Percentiles rank a stretch among this genome's conserved stretches.
phyloP scores from a whole-genome alignment of 2,888 invertebrate species.

The Rhogogaster chlorosoma region DNA sequence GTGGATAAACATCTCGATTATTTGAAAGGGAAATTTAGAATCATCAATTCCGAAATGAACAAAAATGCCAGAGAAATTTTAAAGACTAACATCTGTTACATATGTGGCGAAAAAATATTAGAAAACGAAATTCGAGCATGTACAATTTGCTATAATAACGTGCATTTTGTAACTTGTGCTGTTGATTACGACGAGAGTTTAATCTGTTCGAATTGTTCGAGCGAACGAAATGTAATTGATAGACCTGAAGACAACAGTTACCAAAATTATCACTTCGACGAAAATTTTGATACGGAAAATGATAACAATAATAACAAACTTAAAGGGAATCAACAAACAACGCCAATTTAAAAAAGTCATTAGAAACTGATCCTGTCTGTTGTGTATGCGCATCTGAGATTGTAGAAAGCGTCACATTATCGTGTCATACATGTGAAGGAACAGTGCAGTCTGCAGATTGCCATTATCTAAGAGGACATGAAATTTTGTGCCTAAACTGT shows the following conservation, averaged over 20 bases:
- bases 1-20: slow-evolving; percentile 5
- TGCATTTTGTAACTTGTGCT: not conserved
- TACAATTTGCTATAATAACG: not conserved
- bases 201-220: slow-evolving; percentile 21
- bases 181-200: not conserved
- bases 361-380: not conserved
- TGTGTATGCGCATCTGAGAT: slow-evolving; percentile 14
- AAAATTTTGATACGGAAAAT: not conserved
- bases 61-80: slow-evolving; percentile 13
- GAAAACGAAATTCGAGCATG: not conserved
- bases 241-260: not conserved
- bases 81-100: not conserved
- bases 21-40: not conserved
- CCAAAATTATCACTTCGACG: not conserved
- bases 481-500: slow-evolving; percentile 24
- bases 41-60: slow-evolving; percentile 11
- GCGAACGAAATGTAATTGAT: not conserved
- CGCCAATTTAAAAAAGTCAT: not conserved
- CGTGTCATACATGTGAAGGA: not conserved
- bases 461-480: slow-evolving; percentile 15
- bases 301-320: not conserved
- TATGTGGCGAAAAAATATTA: slow-evolving; percentile 13
- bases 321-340: not conserved
- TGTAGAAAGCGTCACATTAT: slow-evolving; percentile 12
- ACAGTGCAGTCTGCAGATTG: not conserved